A percentile compares a stretch with the other conserved stretches of the same genome.
Evolutionary conservation across 2,113 vertebrate genomes (phyloP).

Genomic region (Ondatra zibethicus): DNA sequence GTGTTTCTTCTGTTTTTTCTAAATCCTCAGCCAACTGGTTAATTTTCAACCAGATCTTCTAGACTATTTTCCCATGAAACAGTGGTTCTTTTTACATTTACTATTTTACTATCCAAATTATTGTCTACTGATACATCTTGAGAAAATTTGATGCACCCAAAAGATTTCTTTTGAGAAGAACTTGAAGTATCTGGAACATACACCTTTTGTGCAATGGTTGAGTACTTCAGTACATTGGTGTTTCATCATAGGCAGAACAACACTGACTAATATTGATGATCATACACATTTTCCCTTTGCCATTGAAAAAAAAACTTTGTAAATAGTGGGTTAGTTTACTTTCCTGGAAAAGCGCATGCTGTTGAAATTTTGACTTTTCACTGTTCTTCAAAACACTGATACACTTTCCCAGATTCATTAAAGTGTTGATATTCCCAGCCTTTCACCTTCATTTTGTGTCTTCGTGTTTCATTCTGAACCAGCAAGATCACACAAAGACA

Average conservation of each 20-base stretch:
- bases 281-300: conserved; percentile 95
- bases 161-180: conserved; percentile 79
- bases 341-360: conserved; percentile 96
- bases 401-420: conserved; percentile 95
- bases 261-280: conserved; percentile 96
- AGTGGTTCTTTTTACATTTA: conserved; percentile 82
- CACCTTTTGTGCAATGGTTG: conserved; percentile 96
- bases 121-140: conserved; percentile 83
- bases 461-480: conserved; percentile 96
- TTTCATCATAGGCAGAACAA: conserved; percentile 94
- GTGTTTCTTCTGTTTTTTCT: conserved; percentile 63
- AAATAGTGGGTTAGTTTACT: conserved; percentile 98
- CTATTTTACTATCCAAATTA: conserved; percentile 76
- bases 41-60: conserved; percentile 91
- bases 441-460: conserved; percentile 95
- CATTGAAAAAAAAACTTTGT: conserved; percentile 95
- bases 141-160: conserved; percentile 81
- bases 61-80: conserved; percentile 90
- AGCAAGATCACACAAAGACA: conserved; percentile 96
- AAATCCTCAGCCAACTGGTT: conserved; percentile 81
- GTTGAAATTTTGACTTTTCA: conserved; percentile 93
- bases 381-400: conserved; percentile 93
- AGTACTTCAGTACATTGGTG: conserved; percentile 94
- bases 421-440: conserved; percentile 96
- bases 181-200: conserved; percentile 86